Conservation (phyloP, 1,140 invertebrate species). For the Caenorhabditis latens region DNA sequence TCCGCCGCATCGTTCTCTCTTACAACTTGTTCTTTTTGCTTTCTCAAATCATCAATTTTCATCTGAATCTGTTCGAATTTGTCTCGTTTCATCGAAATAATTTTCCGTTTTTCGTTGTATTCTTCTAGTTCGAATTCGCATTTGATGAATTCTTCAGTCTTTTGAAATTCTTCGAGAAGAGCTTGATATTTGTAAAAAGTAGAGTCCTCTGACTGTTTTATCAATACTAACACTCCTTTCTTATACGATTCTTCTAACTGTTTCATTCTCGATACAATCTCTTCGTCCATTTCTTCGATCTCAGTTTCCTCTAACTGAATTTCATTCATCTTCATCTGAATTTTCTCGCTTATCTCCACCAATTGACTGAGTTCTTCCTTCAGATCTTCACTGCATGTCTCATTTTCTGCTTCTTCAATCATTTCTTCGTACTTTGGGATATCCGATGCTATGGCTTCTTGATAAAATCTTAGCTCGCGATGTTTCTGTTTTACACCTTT, state of each 20-base stretch:
- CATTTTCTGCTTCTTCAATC: no score
- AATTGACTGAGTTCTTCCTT: no score
- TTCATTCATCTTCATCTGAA: not conserved
- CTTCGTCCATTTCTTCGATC: not conserved
- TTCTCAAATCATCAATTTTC: not conserved
- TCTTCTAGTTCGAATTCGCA: not conserved
- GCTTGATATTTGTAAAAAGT: not conserved
- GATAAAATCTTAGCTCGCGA: no score
- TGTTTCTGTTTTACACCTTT: no score
- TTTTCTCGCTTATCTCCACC: no score
- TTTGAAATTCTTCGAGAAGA: not conserved
- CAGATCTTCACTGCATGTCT: no score
- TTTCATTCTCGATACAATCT: not conserved
- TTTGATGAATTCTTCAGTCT: not conserved
- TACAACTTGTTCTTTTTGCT: not conserved
- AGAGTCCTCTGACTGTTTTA: not conserved
- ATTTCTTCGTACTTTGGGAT: no score
- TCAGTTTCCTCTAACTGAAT: not conserved
- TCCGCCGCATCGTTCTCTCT: not conserved
- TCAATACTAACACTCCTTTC: not conserved
- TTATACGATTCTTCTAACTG: not conserved
- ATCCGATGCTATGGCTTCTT: no score
- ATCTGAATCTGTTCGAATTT: not conserved
- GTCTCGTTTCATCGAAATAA: no score
- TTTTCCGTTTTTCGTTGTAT: no score